Conservation (phyloP, 2,113 vertebrate genomes). For the Microcebus tavaratra region DNA sequence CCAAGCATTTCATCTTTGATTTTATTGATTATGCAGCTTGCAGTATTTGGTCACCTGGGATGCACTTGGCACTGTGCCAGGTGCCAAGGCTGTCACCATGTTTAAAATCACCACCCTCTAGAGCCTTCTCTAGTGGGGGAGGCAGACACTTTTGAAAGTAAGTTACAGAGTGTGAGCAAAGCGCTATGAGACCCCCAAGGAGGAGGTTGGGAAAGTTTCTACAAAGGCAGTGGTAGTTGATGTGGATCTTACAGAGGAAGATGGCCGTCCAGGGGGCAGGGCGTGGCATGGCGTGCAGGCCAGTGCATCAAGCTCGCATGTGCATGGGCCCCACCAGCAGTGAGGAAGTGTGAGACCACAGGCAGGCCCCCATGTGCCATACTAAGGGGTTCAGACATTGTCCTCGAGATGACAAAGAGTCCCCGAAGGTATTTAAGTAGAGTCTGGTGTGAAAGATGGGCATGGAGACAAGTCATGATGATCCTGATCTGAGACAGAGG, state of each 20-base stretch:
- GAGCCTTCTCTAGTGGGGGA: fast-evolving
- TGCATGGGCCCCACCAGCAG: background rate
- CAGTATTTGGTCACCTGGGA: background rate
- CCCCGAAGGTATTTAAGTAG: background rate
- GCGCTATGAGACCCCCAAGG: fast-evolving
- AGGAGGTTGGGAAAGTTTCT: background rate
- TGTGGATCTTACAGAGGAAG: background rate
- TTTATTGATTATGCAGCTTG: background rate
- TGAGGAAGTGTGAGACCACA: background rate
- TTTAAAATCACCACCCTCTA: background rate
- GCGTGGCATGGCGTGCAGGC: background rate
- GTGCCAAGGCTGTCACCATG: background rate
- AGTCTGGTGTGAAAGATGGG: background rate
- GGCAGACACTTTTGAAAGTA: background rate
- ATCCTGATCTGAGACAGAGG: fast-evolving
- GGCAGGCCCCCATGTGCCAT: background rate
- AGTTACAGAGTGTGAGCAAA: background rate
- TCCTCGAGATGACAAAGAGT: background rate
- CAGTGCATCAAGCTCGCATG: fast-evolving
- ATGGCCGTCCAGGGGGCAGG: fast-evolving
- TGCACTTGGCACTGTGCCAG: background rate
- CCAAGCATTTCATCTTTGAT: background rate
- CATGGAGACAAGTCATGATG: fast-evolving
- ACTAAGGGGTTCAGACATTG: background rate
- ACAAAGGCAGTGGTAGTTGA: background rate